Evolutionary conservation across 2,888 invertebrate genomes (phyloP), one percentile per base, ranked within the genome.

Genomic region (Eremobia ochroleuca): DNA sequence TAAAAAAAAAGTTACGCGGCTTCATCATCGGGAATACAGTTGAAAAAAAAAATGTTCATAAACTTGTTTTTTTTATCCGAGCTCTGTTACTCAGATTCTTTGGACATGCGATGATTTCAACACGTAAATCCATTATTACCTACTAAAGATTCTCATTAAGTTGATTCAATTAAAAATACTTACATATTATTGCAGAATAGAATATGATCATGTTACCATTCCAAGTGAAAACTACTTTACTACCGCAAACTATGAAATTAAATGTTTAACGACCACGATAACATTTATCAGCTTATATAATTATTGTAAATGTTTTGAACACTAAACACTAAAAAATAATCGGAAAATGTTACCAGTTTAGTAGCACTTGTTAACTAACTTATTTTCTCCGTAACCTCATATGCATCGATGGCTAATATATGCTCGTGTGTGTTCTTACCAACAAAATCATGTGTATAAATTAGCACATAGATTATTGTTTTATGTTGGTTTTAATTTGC

Each of bases 191-290:
- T 72, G 80, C 46, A 72, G 81, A 76, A 71, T 88, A 40, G 79
- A 82, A 69, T 77, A 88, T 85, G 88, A 83, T 89, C 93, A 93
- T 93, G 84, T 90, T 92, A 79, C 79, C 88, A 90, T 90, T 61
- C 61, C 83, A 70, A 70, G n/a, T 70, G 59, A 66, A 76, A 72
- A 76, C 81, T 58, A 77, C 66, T 72, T 64, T 43, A 76, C 76
- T 37, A 55, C 59, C 25, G n/a, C n/a, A 81, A 78, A 84, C 66
- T 61, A 67, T 55, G n/a, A 73, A 77, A 75, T 72, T 25, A 59
- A 72, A 49, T 67, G 18, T 28, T 72, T 65, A 28, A 66, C 49
- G 18, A 65, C 40, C 18, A 70, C 13, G 9, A 73, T 72, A n/a
- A 37, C 6, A 55, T 62, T 73, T 59, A 75, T 55, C 43, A 49